Evolutionary conservation across 2,888 invertebrate genomes (phyloP), one percentile per base, ranked within the genome.

Genomic region (Iphiclides podalirius): DNA sequence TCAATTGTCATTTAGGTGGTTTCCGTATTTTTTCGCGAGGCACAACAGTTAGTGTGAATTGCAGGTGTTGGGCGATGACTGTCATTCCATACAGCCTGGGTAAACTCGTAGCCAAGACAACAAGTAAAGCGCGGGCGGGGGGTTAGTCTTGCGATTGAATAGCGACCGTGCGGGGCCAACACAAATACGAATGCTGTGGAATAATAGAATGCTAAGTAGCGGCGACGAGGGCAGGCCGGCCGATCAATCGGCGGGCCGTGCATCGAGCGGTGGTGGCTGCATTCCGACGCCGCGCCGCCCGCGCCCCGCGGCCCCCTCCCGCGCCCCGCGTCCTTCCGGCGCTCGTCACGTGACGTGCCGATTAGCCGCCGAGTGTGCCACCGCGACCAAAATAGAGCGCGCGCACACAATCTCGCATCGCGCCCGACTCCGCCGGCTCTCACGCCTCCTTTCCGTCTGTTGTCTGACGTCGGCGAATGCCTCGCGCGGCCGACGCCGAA

Each of bases 321-420:
- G 70, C 80, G 69, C 83, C 83, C 81, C 81, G 75, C 85, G 80
- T 77, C 79, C 85, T 85, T 82, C 85, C 83, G 82, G 79, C 77
- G 78, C 71, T 76, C 76, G 82, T 86, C 87, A 87, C 86, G 85
- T 86, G 86, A 85, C 85, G 77, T 72, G 77, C 70, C 84, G 86
- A 87, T 87, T 85, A 87, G 86, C 85, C 72, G 77, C 75, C 72
- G 82, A 83, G 78, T 81, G 81, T 81, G 83, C 83, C 78, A 82
- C 82, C 75, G 78, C 77, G 78, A 86, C 84, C 81, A 76, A 86
- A 86, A 86, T 87, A 86, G 84, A 86, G 80, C 81, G 74, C 75
- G 72, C 75, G 72, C 76, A 75, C 70, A 76, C 74, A 68, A 76
- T 74, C 72, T 74, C 70, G 68, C 74, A 71, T 75, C 75, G 73